Conservation (phyloP, 2,888 invertebrate genomes). For the Thumatha senex region DNA sequence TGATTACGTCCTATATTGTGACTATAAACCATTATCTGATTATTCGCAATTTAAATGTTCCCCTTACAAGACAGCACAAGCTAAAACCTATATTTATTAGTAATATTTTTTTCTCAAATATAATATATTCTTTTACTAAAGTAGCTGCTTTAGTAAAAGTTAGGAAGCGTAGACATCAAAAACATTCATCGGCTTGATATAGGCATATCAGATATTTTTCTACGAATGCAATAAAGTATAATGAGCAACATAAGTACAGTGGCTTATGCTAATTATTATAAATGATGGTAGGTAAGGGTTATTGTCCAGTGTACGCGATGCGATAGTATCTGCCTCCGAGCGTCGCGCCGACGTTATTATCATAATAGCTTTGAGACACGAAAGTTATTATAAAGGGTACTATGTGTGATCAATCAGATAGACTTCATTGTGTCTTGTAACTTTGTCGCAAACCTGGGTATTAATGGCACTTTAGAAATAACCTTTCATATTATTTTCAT, state of each 20-base stretch:
- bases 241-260: constrained; percentile 35
- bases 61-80: too few relatives aligned
- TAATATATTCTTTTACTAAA: too few relatives aligned
- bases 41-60: too few relatives aligned
- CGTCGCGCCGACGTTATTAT: constrained; percentile 75
- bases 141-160: too few relatives aligned
- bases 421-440: constrained; percentile 56
- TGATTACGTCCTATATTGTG: too few relatives aligned
- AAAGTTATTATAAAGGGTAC: constrained; percentile 63
- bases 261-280: constrained; percentile 71
- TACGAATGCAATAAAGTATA: too few relatives aligned
- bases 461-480: constrained; percentile 4
- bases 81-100: too few relatives aligned
- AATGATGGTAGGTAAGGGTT: constrained; percentile 73
- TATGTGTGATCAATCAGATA: constrained; percentile 65
- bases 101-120: too few relatives aligned
- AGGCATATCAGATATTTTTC: too few relatives aligned
- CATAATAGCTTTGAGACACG: constrained; percentile 76
- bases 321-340: constrained; percentile 77
- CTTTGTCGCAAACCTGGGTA: constrained; percentile 18
- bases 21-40: too few relatives aligned
- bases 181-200: too few relatives aligned
- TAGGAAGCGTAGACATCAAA: too few relatives aligned
- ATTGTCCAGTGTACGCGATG: constrained; percentile 79
- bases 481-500: background rate